These are phyloP conservation scores for Agrochola lychnidis DNA, from an alignment of 2,888 invertebrate genomes.

Conservation along the genomic window DNA sequence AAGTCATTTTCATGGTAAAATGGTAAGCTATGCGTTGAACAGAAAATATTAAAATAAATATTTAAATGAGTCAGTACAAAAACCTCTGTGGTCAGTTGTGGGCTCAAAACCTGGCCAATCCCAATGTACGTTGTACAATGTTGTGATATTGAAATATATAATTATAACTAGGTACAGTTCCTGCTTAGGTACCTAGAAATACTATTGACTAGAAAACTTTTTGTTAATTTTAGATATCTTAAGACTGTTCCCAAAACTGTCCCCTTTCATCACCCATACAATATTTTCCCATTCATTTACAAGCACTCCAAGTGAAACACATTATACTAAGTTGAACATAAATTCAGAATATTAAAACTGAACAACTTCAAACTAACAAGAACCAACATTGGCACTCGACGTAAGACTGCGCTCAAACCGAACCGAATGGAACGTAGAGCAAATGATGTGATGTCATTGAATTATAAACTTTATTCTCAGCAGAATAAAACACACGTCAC, in stretches of 20 bases:
- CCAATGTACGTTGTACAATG: background rate
- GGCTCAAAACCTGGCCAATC: background rate
- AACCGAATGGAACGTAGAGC: slow-evolving; percentile 15
- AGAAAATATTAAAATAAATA: background rate
- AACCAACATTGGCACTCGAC: slow-evolving; percentile 51
- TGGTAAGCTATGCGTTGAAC: background rate
- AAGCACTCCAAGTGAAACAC: slow-evolving; percentile 22
- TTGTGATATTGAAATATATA: too few relatives aligned
- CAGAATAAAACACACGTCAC: background rate
- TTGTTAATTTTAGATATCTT: background rate
- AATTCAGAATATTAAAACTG: slow-evolving; percentile 50
- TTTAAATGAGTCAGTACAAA: background rate
- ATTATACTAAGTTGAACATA: slow-evolving; percentile 42
- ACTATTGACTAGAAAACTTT: too few relatives aligned
- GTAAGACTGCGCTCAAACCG: slow-evolving; percentile 40
- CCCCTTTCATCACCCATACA: background rate
- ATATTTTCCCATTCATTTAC: slow-evolving; percentile 29
- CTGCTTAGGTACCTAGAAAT: background rate
- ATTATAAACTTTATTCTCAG: slow-evolving; percentile 28
- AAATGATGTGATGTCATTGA: slow-evolving; percentile 4
- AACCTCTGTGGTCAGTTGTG: background rate
- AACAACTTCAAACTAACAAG: slow-evolving; percentile 51
- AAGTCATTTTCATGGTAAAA: too few relatives aligned
- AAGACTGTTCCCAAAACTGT: background rate
- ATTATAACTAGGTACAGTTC: too few relatives aligned